phyloP scores from a whole-genome alignment of 2,113 vertebrate species.

The Trogon melanurus region DNA sequence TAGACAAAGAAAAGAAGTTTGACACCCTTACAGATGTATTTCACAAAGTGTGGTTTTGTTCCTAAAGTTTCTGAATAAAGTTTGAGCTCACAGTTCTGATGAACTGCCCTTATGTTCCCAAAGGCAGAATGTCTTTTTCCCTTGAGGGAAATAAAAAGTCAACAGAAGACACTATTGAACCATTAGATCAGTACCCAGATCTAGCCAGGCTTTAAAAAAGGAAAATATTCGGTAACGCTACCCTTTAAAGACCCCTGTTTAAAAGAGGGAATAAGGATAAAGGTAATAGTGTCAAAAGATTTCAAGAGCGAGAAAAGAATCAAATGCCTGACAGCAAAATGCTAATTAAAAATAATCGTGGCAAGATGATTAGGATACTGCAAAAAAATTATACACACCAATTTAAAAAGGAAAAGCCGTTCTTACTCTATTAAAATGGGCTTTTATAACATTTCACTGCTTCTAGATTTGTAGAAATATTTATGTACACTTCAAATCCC shows the following conservation, averaged over 20 bases:
- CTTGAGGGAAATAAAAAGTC: background rate
- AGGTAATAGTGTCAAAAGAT: background rate
- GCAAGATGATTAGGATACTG: background rate
- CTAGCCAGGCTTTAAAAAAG: constrained; percentile 7
- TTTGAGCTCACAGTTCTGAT: constrained; percentile 27
- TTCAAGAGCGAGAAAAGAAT: constrained; percentile 38
- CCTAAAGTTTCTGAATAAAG: constrained; percentile 8
- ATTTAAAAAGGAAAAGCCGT: constrained; percentile 34
- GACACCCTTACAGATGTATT: background rate
- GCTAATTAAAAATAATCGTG: constrained; percentile 16
- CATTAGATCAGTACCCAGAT: constrained; percentile 13
- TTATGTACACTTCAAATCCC: constrained; percentile 24
- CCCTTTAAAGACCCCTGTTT: background rate
- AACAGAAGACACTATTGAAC: constrained; percentile 9
- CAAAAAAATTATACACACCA: background rate
- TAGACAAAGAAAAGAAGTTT: background rate
- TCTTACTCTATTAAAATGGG: constrained; percentile 4
- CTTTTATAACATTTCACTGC: constrained; percentile 2
- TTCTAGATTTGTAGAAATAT: constrained; percentile 9
- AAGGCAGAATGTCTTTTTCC: constrained; percentile 10
- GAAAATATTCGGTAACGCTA: background rate
- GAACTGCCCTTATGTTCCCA: constrained; percentile 32
- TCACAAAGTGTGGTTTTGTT: constrained; percentile 15
- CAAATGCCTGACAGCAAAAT: constrained; percentile 4
- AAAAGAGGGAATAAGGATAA: constrained; percentile 11